phyloP scores from a whole-genome alignment of 1,140 invertebrate species.

The Harpegnathos saltator region DNA sequence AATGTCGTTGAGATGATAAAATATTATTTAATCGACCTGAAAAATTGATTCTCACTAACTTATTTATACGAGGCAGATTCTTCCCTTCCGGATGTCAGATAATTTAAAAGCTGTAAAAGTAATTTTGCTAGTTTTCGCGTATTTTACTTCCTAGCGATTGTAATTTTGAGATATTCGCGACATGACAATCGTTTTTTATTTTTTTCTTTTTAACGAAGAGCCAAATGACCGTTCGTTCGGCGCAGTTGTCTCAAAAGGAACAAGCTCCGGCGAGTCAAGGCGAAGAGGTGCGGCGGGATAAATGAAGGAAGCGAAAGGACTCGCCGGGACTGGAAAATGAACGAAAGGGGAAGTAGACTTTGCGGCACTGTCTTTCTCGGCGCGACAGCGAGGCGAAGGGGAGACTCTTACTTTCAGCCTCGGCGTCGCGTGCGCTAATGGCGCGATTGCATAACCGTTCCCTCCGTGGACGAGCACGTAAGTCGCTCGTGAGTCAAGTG shows the following conservation, averaged over 20 bases:
- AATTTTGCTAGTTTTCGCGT: constrained; percentile 14
- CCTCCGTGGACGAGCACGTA: constrained; percentile 62
- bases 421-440: constrained; percentile 75
- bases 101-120: constrained; percentile 10
- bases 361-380: constrained; percentile 48
- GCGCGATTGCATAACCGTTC: constrained; percentile 69
- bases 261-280: constrained; percentile 39
- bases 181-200: background rate
- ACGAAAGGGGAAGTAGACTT: constrained; percentile 56
- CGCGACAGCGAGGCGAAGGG: constrained; percentile 47
- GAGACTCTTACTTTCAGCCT: constrained; percentile 77
- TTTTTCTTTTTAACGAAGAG: constrained; percentile 17
- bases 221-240: constrained; percentile 27
- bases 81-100: background rate
- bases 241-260: constrained; percentile 39
- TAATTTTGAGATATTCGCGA: constrained; percentile 16
- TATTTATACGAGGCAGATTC: no score
- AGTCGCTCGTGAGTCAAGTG: constrained; percentile 73
- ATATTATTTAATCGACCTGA: background rate
- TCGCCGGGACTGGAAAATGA: constrained; percentile 6
- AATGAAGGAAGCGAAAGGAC: constrained; percentile 38
- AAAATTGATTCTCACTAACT: background rate
- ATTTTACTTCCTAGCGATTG: constrained; percentile 20
- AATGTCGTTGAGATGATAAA: constrained; percentile 26
- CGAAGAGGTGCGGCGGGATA: constrained; percentile 26